Evolutionary conservation across 2,113 vertebrate genomes (phyloP).

Genomic region (Psilopogon haemacephalus): DNA sequence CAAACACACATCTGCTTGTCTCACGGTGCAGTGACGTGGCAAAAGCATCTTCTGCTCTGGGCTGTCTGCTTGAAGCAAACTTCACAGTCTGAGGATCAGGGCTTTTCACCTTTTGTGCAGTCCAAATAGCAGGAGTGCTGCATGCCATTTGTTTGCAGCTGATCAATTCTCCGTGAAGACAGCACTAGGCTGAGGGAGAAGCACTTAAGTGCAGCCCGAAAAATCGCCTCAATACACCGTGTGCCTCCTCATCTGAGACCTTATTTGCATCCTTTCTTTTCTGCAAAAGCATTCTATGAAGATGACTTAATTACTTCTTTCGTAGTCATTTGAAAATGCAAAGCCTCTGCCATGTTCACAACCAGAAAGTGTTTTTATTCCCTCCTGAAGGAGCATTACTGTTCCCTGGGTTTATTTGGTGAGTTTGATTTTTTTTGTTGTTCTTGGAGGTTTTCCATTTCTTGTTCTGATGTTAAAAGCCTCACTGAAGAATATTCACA

Average conservation of each 20-base stretch:
- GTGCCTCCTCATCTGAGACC: background rate
- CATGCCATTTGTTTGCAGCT: slow-evolving; percentile 3
- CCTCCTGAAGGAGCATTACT: background rate
- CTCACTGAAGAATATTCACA: background rate
- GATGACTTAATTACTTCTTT: slow-evolving; percentile 2
- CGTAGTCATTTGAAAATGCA: background rate
- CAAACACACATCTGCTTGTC: rapidly evolving
- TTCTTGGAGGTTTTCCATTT: background rate
- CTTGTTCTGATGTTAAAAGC: background rate
- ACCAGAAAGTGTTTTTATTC: background rate
- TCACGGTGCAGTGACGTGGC: rapidly evolving
- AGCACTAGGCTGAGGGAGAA: background rate
- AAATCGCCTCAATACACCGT: background rate
- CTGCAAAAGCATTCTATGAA: slow-evolving; percentile 1
- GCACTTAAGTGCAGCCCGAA: background rate
- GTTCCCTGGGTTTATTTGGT: background rate
- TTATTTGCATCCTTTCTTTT: background rate
- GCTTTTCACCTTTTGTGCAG: background rate
- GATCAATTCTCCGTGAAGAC: background rate
- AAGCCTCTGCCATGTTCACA: background rate
- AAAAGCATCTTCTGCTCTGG: background rate
- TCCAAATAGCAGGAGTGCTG: background rate
- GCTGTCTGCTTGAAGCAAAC: background rate
- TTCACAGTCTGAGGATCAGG: background rate
- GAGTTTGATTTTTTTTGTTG: background rate